A percentile compares a stretch with the other conserved stretches of the same genome.
phyloP scores from a whole-genome alignment of 2,113 vertebrate genomes.

The Erinaceus europaeus region DNA sequence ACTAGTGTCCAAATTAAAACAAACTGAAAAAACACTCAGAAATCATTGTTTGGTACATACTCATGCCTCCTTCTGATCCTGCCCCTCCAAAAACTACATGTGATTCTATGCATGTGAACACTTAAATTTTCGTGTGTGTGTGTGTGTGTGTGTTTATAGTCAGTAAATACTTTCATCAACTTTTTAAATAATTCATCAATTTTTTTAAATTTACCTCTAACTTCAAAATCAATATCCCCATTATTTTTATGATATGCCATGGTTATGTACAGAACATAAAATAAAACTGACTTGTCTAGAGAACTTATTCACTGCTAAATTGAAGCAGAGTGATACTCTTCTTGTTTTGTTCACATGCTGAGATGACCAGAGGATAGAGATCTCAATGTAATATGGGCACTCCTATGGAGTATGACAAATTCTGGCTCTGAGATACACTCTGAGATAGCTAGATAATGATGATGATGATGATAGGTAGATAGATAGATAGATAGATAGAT shows the following conservation, averaged over 20 bases:
- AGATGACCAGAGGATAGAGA: background rate
- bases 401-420: background rate
- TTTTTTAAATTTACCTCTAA: background rate
- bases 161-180: no score
- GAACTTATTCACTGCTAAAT: background rate
- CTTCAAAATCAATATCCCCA: background rate
- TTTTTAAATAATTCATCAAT: no score
- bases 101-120: background rate
- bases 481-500: no score
- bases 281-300: background rate
- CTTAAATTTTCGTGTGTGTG: no score
- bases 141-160: background rate
- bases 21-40: background rate
- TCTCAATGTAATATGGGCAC: no score
- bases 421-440: no score
- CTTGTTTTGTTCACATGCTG: background rate
- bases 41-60: no score
- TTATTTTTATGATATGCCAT: background rate
- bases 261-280: background rate
- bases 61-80: fast-evolving
- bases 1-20: background rate
- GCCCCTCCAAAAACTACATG: background rate
- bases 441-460: no score
- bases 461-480: no score
- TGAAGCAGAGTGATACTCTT: background rate